A percentile compares a stretch with the other conserved stretches of the same genome.
Evolutionary conservation across 2,113 vertebrate species (phyloP).

Genomic region (Clarias magur): DNA sequence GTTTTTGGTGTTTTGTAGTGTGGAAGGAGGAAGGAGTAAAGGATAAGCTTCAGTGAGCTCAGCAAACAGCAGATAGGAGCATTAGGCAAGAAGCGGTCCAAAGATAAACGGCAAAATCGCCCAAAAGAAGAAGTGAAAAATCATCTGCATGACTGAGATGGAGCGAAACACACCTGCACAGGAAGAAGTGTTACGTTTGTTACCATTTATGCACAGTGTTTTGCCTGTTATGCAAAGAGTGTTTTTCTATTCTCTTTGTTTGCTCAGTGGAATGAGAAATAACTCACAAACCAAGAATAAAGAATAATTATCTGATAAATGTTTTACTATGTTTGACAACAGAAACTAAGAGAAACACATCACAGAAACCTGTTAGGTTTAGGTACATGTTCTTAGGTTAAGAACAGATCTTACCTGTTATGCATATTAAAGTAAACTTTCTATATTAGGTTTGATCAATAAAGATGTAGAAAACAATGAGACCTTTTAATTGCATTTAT

Average conservation of each 20-base stretch:
- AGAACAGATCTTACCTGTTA: not conserved
- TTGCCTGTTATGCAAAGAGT: constrained; percentile 33
- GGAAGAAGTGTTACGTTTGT: constrained; percentile 51
- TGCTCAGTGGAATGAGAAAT: not conserved
- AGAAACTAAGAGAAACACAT: not conserved
- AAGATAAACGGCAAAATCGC: constrained; percentile 49
- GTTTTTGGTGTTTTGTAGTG: not conserved
- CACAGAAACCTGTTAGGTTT: not conserved
- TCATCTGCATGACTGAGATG: constrained; percentile 49
- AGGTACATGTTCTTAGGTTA: no score
- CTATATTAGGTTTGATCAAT: not conserved
- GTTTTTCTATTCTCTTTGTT: not conserved
- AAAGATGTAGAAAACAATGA: constrained; percentile 1
- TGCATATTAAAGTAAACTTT: not conserved
- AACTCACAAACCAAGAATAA: not conserved
- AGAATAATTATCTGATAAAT: not conserved
- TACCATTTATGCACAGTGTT: constrained; percentile 36
- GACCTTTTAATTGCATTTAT: constrained; percentile 15
- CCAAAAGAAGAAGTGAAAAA: constrained; percentile 68
- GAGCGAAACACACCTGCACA: constrained; percentile 59
- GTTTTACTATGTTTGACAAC: not conserved
- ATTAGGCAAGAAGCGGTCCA: constrained; percentile 51
- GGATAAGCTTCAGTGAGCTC: constrained; percentile 57
- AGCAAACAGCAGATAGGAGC: constrained; percentile 55
- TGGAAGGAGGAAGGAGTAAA: constrained; percentile 5